Evolutionary conservation across 2,888 invertebrate genomes (phyloP).

Genomic region (Gisinianus flammeolus): DNA sequence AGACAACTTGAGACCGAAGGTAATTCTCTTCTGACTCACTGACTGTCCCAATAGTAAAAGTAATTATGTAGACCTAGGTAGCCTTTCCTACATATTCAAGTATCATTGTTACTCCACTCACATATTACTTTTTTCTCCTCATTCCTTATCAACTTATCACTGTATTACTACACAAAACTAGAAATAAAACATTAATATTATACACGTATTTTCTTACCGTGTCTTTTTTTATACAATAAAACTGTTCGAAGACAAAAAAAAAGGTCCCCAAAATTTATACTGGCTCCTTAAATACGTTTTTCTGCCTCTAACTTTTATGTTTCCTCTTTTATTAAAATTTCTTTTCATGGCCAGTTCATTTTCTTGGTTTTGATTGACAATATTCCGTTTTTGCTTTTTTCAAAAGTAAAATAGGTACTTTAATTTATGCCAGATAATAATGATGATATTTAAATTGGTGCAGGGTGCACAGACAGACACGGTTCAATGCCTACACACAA

Average conservation of each 20-base stretch:
- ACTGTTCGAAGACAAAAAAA: constrained; percentile 6
- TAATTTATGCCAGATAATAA: too few species aligned
- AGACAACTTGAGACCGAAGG: constrained; percentile 5
- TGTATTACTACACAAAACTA: background rate
- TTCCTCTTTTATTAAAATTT: background rate
- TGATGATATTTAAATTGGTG: too few species aligned
- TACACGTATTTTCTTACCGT: background rate
- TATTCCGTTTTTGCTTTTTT: too few species aligned
- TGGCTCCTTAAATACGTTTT: background rate
- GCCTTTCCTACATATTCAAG: background rate
- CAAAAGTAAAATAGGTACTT: too few species aligned
- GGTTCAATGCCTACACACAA: too few species aligned
- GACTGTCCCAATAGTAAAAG: constrained; percentile 14
- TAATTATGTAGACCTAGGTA: constrained; percentile 21
- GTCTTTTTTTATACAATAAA: background rate
- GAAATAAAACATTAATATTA: background rate
- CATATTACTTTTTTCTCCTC: constrained; percentile 1
- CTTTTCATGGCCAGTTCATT: too few species aligned
- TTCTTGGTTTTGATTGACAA: too few species aligned
- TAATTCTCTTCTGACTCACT: constrained; percentile 3
- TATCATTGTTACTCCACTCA: background rate
- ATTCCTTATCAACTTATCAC: background rate
- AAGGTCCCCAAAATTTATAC: constrained; percentile 7
- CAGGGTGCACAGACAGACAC: too few species aligned
- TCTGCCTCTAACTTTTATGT: background rate